phyloP scores from a whole-genome alignment of 2,888 invertebrate genomes.

The Phyllotreta cruciferae region DNA sequence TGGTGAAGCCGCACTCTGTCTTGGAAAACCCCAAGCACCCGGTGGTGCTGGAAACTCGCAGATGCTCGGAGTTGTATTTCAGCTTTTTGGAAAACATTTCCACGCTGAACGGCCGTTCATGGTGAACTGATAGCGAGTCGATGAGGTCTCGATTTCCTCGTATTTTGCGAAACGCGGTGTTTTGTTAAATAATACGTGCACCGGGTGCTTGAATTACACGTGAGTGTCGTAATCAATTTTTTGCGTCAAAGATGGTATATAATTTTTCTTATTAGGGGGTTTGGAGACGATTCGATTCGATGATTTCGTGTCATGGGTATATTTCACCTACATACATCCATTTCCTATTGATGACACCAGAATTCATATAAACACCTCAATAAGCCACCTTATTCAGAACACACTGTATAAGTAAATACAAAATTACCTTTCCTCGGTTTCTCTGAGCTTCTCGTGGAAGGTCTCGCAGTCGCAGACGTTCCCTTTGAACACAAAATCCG shows the following conservation, averaged over 20 bases:
- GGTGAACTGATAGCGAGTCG: constrained; percentile 12
- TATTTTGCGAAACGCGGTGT: constrained; percentile 32
- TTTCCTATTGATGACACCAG: not conserved
- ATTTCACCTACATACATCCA: constrained; percentile 11
- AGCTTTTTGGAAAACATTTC: constrained; percentile 31
- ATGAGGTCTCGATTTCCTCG: constrained; percentile 25
- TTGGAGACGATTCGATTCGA: constrained; percentile 18
- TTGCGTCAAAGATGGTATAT: constrained; percentile 23
- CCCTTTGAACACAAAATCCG: constrained; percentile 42
- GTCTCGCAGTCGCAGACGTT: constrained; percentile 39
- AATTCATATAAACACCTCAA: no score
- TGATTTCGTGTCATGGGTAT: constrained; percentile 30
- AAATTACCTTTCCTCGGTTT: constrained; percentile 37
- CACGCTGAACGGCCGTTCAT: constrained; percentile 10
- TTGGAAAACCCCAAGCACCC: constrained; percentile 46
- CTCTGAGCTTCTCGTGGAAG: constrained; percentile 40
- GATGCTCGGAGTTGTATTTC: constrained; percentile 43
- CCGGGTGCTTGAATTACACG: constrained; percentile 30
- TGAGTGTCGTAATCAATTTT: constrained; percentile 27
- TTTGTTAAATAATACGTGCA: constrained; percentile 30
- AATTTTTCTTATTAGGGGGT: constrained; percentile 18
- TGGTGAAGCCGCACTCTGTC: constrained; percentile 35
- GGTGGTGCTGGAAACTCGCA: constrained; percentile 44
- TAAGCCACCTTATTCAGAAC: no score
- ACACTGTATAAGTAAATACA: not conserved